phyloP scores from a whole-genome alignment of 64 coral and sea anemone species.

The Dendrophyllia cribrosa region DNA sequence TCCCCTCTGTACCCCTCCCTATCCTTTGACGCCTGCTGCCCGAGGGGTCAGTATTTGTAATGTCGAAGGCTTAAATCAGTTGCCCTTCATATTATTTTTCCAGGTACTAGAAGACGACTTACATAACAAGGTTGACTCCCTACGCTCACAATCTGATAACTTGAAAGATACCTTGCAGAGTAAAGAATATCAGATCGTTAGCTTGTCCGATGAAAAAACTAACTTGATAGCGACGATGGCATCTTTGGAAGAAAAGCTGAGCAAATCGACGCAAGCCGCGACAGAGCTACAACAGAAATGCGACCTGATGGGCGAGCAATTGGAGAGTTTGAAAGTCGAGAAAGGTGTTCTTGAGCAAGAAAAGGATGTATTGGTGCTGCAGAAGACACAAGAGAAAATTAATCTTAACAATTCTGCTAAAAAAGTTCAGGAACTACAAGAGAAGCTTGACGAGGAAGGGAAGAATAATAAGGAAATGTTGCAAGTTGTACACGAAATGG shows the following conservation, averaged over 20 bases:
- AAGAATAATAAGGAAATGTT: not conserved
- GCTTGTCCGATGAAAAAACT: not conserved
- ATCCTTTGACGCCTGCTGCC: too few species aligned
- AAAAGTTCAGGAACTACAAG: constrained; percentile 19
- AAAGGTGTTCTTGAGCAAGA: constrained; percentile 32
- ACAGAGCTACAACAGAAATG: constrained; percentile 53
- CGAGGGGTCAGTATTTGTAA: too few species aligned
- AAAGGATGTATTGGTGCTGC: constrained; percentile 34
- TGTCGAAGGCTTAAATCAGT: too few species aligned
- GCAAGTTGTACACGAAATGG: not conserved
- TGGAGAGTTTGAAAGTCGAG: constrained; percentile 23
- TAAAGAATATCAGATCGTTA: not conserved
- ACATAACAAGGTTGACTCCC: not conserved
- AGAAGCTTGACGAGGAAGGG: constrained; percentile 3
- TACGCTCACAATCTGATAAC: constrained; percentile 1
- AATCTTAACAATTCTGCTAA: constrained; percentile 17
- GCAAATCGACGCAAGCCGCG: not conserved
- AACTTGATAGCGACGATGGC: not conserved
- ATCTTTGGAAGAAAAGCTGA: not conserved
- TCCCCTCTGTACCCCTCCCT: too few species aligned
- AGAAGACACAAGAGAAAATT: constrained; percentile 23
- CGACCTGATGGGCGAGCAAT: constrained; percentile 42
- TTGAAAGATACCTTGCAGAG: not conserved
- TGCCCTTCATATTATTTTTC: not conserved
- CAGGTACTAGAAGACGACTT: constrained; percentile 34